Percentiles rank a stretch among this genome's conserved stretches.
Conservation (phyloP, 1,140 invertebrate species). For the Schlechtendalia chinensis region DNA sequence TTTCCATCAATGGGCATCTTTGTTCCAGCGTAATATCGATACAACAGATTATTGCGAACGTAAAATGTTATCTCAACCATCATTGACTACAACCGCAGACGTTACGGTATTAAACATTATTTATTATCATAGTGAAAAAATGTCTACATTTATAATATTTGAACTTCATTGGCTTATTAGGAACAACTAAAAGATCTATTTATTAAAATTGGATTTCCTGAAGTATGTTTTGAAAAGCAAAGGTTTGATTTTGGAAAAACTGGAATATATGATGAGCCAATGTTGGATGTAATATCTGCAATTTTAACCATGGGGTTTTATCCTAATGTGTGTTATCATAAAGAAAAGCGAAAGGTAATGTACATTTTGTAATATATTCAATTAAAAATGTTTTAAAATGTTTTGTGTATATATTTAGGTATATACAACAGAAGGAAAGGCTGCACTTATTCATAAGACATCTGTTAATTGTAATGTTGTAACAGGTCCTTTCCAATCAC, state of each 20-base stretch:
- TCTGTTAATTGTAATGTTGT: slow-evolving; percentile 92
- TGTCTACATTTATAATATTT: slow-evolving; percentile 2
- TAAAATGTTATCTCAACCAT: slow-evolving; percentile 83
- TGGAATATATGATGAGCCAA: slow-evolving; percentile 68
- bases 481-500: slow-evolving; percentile 78
- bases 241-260: slow-evolving; percentile 65
- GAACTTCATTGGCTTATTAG: slow-evolving; percentile 56
- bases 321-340: slow-evolving; percentile 94
- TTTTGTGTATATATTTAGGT: slow-evolving; percentile 62
- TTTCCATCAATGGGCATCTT: slow-evolving; percentile 84
- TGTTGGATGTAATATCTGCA: slow-evolving; percentile 81
- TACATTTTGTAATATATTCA: background rate
- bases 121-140: background rate
- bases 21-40: slow-evolving; percentile 70
- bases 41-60: slow-evolving; percentile 88
- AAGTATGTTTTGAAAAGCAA: slow-evolving; percentile 74
- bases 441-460: slow-evolving; percentile 92
- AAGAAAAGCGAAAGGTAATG: slow-evolving; percentile 83
- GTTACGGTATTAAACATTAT: slow-evolving; percentile 63
- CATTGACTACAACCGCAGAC: slow-evolving; percentile 85
- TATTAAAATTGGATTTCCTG: slow-evolving; percentile 80
- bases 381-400: background rate
- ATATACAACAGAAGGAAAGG: slow-evolving; percentile 90
- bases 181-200: slow-evolving; percentile 85
- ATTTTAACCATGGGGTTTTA: slow-evolving; percentile 88